Evolutionary conservation across 2,888 invertebrate genomes (phyloP).

Genomic region (Apantesis nais): DNA sequence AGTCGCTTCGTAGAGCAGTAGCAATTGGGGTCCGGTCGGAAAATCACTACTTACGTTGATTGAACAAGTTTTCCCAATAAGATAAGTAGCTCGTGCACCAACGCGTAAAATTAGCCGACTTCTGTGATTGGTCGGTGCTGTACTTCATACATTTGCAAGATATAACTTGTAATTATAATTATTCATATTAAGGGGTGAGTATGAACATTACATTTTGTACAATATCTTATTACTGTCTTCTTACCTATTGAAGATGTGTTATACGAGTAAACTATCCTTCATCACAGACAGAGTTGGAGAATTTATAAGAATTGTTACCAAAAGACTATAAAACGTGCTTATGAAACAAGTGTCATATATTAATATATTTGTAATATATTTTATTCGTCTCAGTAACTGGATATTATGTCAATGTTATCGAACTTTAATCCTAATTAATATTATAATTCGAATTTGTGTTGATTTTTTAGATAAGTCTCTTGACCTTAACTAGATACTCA

Average conservation of each 20-base stretch:
- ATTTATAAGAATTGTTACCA: not conserved
- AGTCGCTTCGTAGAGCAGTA: slow-evolving; percentile 23
- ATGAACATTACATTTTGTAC: not conserved
- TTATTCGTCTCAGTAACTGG: not conserved
- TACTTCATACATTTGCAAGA: slow-evolving; percentile 43
- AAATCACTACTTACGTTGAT: slow-evolving; percentile 79
- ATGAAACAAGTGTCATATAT: not conserved
- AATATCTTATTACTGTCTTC: not conserved
- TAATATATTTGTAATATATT: no score
- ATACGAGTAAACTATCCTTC: not conserved
- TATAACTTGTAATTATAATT: slow-evolving; percentile 46
- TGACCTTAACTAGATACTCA: not conserved
- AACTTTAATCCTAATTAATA: not conserved
- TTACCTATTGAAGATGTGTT: not conserved
- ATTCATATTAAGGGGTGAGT: not conserved
- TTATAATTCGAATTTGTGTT: not conserved
- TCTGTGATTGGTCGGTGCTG: slow-evolving; percentile 48
- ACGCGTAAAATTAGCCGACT: slow-evolving; percentile 77
- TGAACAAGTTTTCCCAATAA: slow-evolving; percentile 81
- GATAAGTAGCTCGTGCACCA: slow-evolving; percentile 62
- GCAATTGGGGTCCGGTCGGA: slow-evolving; percentile 59
- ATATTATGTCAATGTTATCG: not conserved
- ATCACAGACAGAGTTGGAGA: not conserved
- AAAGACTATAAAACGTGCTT: not conserved
- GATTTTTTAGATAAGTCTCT: not conserved